Evolutionary conservation across 2,888 invertebrate genomes (phyloP), one percentile per base, ranked within the genome.

Genomic region (Chrysolina americana): DNA sequence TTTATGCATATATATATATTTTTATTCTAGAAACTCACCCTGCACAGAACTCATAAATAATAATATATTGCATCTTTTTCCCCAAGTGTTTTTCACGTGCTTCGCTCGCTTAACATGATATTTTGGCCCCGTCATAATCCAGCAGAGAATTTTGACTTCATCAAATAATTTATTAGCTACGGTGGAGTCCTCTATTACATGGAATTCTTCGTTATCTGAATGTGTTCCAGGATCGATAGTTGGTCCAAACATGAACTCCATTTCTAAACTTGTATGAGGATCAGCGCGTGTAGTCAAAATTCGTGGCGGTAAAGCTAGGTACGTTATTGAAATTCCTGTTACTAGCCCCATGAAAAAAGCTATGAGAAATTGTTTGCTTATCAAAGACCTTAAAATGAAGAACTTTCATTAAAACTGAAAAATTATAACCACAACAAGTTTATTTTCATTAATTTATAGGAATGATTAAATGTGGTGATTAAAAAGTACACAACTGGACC

Each of bases 21-120:
- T 36, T 36, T 6, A 36, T 36, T 36, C 36, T 8, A 21, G 11
- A n/a, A 65, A 68, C 50, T 53, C 84, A 94, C 96, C 95, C 88
- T 92, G 91, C 71, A 87, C 88, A 0, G 94, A 93, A 85, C 96
- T 96, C 96, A 98, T 97, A 82, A 97, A 97, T 41, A 97, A 86
- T 13, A 97, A 88, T 78, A 93, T 92, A 85, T 97, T 97, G 85
- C 97, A 98, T 41, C 98, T 91, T 86, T 94, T 94, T 1, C 97
- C 98, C 98, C 98, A 98, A 0, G 98, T 98, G 0, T 95, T 94
- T 86, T 97, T 97, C 9, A 99, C 97, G 83, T 98, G 98, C n/a
- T 91, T 92, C 0, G 98, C 98, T 88, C 97, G 97, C 81, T 91
- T 93, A 84, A 95, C 91, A 84, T 98, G 98, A 88, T 97, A 98